Percentiles rank a stretch among this genome's conserved stretches.
Conservation (phyloP, 2,113 vertebrate genomes). For the Talpa occidentalis region DNA sequence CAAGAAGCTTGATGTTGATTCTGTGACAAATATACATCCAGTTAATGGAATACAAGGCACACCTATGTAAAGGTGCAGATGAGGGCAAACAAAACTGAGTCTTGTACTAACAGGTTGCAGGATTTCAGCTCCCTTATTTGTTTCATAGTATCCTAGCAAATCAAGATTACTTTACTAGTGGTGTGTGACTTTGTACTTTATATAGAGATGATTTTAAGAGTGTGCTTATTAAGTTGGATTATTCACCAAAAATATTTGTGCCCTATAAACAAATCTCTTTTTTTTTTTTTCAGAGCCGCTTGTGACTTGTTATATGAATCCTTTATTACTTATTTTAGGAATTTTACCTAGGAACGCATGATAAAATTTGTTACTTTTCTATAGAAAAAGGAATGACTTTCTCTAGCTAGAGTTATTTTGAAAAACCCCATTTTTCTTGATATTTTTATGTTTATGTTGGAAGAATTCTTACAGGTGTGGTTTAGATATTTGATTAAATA, state of each 20-base stretch:
- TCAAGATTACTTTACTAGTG: background rate
- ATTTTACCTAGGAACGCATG: background rate
- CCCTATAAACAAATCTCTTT: background rate
- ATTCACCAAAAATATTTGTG: constrained; percentile 20
- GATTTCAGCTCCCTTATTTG: background rate
- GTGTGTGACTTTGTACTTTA: background rate
- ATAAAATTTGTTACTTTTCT: background rate
- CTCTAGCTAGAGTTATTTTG: background rate
- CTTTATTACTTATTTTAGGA: background rate
- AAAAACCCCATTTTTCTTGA: background rate
- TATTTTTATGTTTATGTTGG: background rate
- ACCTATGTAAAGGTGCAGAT: background rate
- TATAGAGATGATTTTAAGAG: background rate
- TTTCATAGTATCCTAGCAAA: background rate
- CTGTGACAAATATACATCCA: background rate
- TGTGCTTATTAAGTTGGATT: background rate
- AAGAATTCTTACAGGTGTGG: constrained; percentile 6
- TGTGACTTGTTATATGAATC: constrained; percentile 4
- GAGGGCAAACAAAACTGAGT: background rate
- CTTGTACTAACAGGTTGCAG: background rate
- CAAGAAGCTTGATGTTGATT: background rate
- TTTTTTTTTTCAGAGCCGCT: background rate
- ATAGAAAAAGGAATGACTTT: background rate
- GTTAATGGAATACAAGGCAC: background rate
- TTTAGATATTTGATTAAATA: background rate